Evolutionary conservation across 37 sponge, comb jelly and placozoan species (phyloP), one percentile per base, ranked within the genome.

Genomic region (Halichondria panicea): DNA sequence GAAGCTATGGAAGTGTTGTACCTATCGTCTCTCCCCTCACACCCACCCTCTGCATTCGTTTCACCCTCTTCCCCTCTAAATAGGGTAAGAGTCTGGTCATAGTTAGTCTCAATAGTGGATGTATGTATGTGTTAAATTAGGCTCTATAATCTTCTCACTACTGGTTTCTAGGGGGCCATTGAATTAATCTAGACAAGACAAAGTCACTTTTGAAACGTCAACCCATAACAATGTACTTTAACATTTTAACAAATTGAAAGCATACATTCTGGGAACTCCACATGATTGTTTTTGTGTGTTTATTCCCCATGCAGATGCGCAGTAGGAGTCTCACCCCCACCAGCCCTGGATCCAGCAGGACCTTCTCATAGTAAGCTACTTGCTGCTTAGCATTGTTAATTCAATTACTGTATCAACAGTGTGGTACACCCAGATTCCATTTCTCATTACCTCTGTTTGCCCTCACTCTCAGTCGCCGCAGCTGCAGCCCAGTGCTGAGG

Each of bases 291-390:
- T n/a, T n/a, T n/a, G n/a, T n/a, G n/a, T n/a, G n/a, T n/a, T n/a
- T n/a, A n/a, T n/a, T n/a, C n/a, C 40, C 57, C 56, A 33, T 57
- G 33, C 41, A 21, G 68, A 77, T 67, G 55, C 79, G 79, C 19
- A 78, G 79, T 40, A 39, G 79, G 1, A 78, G 79, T 56, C 57
- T 78, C 21, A 78, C 79, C n/a, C 79, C 79, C 0, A 78, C 79
- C 32, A 78, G 79, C 32, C 79, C 79, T 21, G 53, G 54, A 27
- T 46, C 79, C 15, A 37, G 32, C 68, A 67, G 79, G 40, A 53
- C 79, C 36, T 78, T 66, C 68, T 66, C 61, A 32, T 75, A 75
- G 63, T 61, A 43, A 75, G 62, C 34, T 32, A 59, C 52, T 48
- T 48, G 11, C 15, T 48, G 13, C 15, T 15, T 48, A 18, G 15